These are phyloP conservation scores for Pipistrellus pipistrellus DNA, from an alignment of 2,797 vertebrate genomes.

Conservation along the genomic window DNA sequence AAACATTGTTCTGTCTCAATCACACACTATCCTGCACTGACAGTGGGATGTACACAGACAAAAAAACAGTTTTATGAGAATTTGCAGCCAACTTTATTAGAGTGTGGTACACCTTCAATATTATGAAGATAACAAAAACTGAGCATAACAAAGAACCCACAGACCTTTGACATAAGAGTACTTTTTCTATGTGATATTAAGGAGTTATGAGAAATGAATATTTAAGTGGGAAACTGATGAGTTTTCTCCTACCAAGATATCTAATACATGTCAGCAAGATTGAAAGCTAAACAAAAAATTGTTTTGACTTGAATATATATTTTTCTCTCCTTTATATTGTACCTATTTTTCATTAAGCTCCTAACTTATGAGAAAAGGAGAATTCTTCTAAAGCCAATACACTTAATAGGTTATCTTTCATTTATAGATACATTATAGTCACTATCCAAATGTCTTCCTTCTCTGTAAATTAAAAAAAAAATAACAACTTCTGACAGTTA, in stretches of 20 bases:
- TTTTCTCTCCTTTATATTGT: constrained; percentile 26
- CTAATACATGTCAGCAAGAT: constrained; percentile 32
- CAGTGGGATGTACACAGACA: neutral
- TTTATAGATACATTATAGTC: neutral
- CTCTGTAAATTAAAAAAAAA: neutral
- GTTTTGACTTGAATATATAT: neutral
- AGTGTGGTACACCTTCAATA: neutral
- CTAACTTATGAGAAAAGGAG: neutral
- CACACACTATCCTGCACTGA: neutral
- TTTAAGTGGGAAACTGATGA: neutral
- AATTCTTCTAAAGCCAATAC: constrained; percentile 35
- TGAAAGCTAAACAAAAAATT: constrained; percentile 58
- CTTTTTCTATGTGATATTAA: constrained; percentile 31
- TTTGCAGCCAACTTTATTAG: neutral
- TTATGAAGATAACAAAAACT: neutral
- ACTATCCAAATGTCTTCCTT: neutral
- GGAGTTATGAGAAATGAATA: constrained; percentile 1
- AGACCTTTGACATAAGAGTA: constrained; percentile 37
- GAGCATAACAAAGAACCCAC: neutral
- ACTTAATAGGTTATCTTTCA: constrained; percentile 40
- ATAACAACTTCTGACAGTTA: neutral
- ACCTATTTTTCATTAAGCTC: constrained; percentile 33
- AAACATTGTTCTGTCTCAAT: neutral
- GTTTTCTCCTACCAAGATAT: constrained; percentile 27
- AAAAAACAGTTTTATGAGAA: constrained; percentile 13